Base-by-base conservation (phyloP, 2,113 vertebrate genomes). In the Chaetura pelagica region DNA sequence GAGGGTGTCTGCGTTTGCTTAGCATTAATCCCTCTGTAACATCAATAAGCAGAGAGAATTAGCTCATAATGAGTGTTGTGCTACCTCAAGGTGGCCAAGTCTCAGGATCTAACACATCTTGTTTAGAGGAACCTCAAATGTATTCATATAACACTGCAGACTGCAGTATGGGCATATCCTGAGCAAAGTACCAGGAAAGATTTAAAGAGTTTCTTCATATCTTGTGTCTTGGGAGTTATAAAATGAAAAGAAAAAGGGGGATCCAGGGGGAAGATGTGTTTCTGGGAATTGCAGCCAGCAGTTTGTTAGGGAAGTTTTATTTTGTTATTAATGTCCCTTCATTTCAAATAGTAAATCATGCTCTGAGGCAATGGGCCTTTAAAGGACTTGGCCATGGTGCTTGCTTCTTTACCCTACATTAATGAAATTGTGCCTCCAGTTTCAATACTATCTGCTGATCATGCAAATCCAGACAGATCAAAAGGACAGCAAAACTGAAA, bases 201-300 rank as follows among this genome's bases (percentile, higher is more conserved):
- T 89, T 91, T 90, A 84, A 87, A 74, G 51, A 59, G 29, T 81
- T 94, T 81, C 77, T 91, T 94, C 74, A n/a, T 91, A 76, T 64
- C 35, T 54, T 54, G 26, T 89, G 71, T 75, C 74, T 84, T 83
- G 84, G 54, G 69, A 89, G 49, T 78, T 93, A 76, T 84, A 90
- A 95, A 93, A 87, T 49, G 21, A 64, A 89, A 92, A 89, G 57
- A 87, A 92, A 75, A 90, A 77, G 12, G 12, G 51, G 20, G 16
- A 80, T 58, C 59, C 42, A 55, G 24, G 16, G 27, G 7, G n/a
- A 82, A 84, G 73, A 72, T 44, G 61, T 80, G 75, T 94, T 97
- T 82, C 84, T 87, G 73, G 54, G 48, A 94, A 87, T 32, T 89
- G 61, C 38, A 83, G 85, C 32, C 93, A 91, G 72, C 87, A 75